phyloP scores from a whole-genome alignment of 1,140 invertebrate genomes.

The Dendrolimus kikuchii region DNA sequence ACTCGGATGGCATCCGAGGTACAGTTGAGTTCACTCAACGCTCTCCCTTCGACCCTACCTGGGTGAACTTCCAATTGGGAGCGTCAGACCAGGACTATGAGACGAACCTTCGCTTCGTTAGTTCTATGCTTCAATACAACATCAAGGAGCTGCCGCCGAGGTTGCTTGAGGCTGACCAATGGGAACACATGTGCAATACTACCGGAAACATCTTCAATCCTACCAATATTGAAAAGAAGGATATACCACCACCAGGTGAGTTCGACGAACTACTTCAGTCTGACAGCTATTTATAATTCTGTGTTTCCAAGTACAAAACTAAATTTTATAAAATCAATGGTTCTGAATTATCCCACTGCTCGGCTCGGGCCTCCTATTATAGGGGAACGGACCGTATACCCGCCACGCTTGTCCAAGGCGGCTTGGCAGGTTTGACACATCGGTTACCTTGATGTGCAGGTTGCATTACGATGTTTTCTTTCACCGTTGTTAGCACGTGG shows the following conservation, averaged over 20 bases:
- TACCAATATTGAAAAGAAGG: slow-evolving; percentile 69
- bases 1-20: slow-evolving; percentile 86
- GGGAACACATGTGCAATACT: slow-evolving; percentile 73
- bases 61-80: slow-evolving; percentile 82
- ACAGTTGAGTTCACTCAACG: slow-evolving; percentile 85
- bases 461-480: too few relatives aligned
- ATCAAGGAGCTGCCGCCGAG: slow-evolving; percentile 81
- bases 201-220: slow-evolving; percentile 83
- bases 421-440: too few relatives aligned
- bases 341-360: too few relatives aligned
- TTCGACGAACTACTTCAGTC: too few relatives aligned
- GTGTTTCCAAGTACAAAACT: too few relatives aligned
- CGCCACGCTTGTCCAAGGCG: too few relatives aligned
- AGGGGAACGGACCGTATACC: too few relatives aligned
- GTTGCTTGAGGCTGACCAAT: slow-evolving; percentile 65
- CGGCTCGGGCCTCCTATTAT: too few relatives aligned
- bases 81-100: slow-evolving; percentile 76
- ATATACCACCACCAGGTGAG: slow-evolving; percentile 77
- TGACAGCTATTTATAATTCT: too few relatives aligned
- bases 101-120: slow-evolving; percentile 75
- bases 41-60: slow-evolving; percentile 89
- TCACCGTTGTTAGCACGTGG: too few relatives aligned
- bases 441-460: too few relatives aligned
- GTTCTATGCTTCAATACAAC: slow-evolving; percentile 74
- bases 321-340: too few relatives aligned